phyloP scores from a whole-genome alignment of 2,888 invertebrate genomes.

The Margaritifera margaritifera region DNA sequence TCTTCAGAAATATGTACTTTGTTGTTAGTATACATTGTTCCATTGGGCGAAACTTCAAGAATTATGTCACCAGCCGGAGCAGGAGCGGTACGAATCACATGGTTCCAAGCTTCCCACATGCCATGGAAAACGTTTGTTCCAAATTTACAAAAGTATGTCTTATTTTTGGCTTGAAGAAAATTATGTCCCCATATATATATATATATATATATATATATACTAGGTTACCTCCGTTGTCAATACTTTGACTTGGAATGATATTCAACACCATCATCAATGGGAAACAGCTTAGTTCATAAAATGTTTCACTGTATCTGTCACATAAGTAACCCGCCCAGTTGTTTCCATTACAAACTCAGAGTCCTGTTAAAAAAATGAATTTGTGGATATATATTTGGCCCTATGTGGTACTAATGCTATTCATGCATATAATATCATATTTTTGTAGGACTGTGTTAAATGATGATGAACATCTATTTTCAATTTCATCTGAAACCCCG shows the following conservation, averaged over 20 bases:
- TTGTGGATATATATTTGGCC: no score
- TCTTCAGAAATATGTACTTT: constrained; percentile 12
- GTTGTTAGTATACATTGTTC: constrained; percentile 21
- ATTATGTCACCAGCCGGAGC: constrained; percentile 12
- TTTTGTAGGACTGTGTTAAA: no score
- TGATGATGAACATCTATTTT: no score
- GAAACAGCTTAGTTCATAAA: constrained; percentile 41
- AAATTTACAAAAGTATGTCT: constrained; percentile 32
- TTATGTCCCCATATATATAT: no score
- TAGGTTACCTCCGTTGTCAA: constrained; percentile 29
- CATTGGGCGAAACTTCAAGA: constrained; percentile 30
- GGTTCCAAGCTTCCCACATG: constrained; percentile 26
- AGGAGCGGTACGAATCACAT: constrained; percentile 21
- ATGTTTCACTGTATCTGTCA: constrained; percentile 39
- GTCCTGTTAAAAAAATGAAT: constrained; percentile 11
- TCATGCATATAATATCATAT: no score
- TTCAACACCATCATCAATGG: constrained; percentile 28
- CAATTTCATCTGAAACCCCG: no score
- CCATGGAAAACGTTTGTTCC: constrained; percentile 25
- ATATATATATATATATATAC: constrained; percentile 33
- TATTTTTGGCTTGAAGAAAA: constrained; percentile 30
- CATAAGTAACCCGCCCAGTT: constrained; percentile 45
- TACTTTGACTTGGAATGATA: constrained; percentile 32
- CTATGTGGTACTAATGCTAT: no score
- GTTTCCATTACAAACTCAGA: constrained; percentile 27